Evolutionary conservation across 53 echinoderm and acorn worm species (phyloP), one percentile per base, ranked within the genome.

Genomic region (Holothuria leucospilota): DNA sequence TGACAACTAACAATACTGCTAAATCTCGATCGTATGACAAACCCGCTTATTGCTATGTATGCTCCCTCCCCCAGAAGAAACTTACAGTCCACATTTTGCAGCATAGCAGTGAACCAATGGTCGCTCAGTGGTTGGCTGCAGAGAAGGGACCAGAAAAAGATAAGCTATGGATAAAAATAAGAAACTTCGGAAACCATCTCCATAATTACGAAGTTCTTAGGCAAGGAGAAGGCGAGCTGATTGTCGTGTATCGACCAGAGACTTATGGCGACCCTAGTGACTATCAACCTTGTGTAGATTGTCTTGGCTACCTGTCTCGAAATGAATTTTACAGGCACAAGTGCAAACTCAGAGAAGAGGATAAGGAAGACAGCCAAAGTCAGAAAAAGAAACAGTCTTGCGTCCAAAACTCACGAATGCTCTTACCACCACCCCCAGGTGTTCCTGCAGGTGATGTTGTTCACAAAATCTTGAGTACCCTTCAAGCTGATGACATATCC

Each of bases 221-320:
- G 30, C 68, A 85, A 78, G 88, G 88, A 68, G 85, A 88, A 62
- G 92, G 92, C 23, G 24, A 39, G 60, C 51, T 92, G 59, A 88
- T 88, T 29, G 88, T 88, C 23, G 51, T 85, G 18, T 92, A 92
- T 62, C 77, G 92, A 29, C 92, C 88, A 85, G 8, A 84, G n/a
- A 49, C 74, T 20, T 68, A 58, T 51, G 89, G 49, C 6, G 62
- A 85, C 51, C 87, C 82, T 20, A 51, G 41, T 39, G 62, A 85
- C 61, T 88, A 88, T 27, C 68, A 65, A 62, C 88, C 92, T 13
- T 92, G 92, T 51, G 29, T 65, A 30, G 84, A 84, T 68, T 92
- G 92, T 77, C 61, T 88, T 63, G 92, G 92, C 8, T 92, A 92
- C 63, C 85, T 69, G 25, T 53, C 77, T 5, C 38, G 64, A 21